Evolutionary conservation across 2,888 invertebrate species (phyloP), one percentile per base, ranked within the genome.

Genomic region (Tholera decimalis): DNA sequence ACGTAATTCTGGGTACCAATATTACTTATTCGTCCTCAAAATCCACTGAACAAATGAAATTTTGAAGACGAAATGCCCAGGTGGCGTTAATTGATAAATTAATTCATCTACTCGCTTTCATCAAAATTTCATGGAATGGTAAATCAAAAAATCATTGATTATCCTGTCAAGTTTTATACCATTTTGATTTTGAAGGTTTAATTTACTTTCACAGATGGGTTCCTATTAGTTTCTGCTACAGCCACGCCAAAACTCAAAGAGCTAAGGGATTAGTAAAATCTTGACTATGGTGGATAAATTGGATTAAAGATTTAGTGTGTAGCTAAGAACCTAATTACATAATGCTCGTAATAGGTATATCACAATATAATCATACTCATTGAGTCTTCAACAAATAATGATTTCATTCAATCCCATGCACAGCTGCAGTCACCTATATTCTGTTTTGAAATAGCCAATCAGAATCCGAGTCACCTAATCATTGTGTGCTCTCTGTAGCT

Each of bases 21-120:
- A 59, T 47, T 55, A 67, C 55, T 43, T 56, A 66, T 43, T 73
- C 43, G 33, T 43, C 28, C 24, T 43, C 49, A 11, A 22, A 73
- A 44, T 43, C 49, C 24, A 39, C 50, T n/a, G 55, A 59, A 49
- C 44, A 69, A 65, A 65, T 65, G 53, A n/a, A 65, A 72, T 68
- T 64, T 57, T 28, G 53, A 60, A 61, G 43, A 68, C 35, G 9
- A 53, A 51, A 55, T 8, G 35, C 15, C 66, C 76, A 68, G 63
- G 62, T 79, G 55, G 15, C 30, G 24, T 44, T 65, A 65, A 79
- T 75, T 76, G 51, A 33, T 15, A 73, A 70, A 74, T 66, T 67
- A 65, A 67, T 77, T 77, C 56, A 74, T 54, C 56, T 54, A 47
- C 50, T 58, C 15, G 24, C 28, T 67, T 60, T 55, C 53, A 55